Evolutionary conservation across 2,888 invertebrate species (phyloP).

Genomic region (Pseudococcus jackbeardsleyi): DNA sequence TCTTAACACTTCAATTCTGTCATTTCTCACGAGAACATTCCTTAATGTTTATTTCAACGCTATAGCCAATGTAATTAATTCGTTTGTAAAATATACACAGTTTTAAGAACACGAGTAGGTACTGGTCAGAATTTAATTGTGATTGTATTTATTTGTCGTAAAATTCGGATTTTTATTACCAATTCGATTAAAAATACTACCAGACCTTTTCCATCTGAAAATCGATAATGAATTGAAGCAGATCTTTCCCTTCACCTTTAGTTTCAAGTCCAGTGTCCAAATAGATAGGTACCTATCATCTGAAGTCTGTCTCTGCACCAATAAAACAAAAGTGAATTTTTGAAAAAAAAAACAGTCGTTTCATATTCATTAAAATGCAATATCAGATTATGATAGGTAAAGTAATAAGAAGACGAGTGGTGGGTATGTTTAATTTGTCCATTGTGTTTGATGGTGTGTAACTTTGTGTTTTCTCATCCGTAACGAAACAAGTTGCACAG

Average conservation of each 20-base stretch:
- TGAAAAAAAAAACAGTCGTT: background rate
- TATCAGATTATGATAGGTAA: conserved; percentile 7
- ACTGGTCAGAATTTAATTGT: background rate
- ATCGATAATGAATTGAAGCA: no score
- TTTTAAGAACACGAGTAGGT: background rate
- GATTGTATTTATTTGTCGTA: background rate
- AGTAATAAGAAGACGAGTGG: conserved; percentile 9
- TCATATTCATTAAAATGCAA: background rate
- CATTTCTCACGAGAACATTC: background rate
- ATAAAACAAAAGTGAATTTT: background rate
- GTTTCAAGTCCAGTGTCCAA: background rate
- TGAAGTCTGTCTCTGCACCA: no score
- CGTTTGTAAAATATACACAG: background rate
- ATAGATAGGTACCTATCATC: no score
- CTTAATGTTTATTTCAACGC: background rate
- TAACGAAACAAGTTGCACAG: conserved; percentile 33
- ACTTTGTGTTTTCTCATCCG: conserved; percentile 59
- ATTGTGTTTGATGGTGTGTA: conserved; percentile 63
- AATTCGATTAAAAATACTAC: background rate
- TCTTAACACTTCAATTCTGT: background rate
- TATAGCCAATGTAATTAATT: background rate
- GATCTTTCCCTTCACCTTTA: no score
- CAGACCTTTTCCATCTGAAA: no score
- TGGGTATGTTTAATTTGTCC: conserved; percentile 42
- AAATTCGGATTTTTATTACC: background rate